Evolutionary conservation across 1,140 invertebrate genomes (phyloP), one percentile per base, ranked within the genome.

Genomic region (Pachyrhynchus sulphureomaculatus): DNA sequence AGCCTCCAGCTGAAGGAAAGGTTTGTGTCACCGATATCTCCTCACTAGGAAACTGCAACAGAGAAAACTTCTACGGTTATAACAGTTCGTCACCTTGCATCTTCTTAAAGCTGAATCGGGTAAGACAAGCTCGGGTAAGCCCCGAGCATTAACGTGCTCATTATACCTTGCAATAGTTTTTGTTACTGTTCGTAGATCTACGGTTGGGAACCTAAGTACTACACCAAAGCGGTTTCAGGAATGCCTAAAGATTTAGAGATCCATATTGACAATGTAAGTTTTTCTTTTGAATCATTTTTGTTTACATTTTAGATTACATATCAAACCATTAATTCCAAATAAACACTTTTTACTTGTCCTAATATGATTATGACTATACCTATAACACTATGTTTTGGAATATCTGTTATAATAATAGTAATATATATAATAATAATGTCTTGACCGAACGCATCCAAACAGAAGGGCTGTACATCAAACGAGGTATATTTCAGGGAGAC

Each of bases 81-180:
- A 77, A 79, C 15, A 76, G 84, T 9, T 32, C 63, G 29, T 83
- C 85, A 6, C 92, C 92, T 0, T 95, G 92, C 76, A 77, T 95
- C 64, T 88, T 93, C 71, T 81, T 95, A 47, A 95, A 95, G 77
- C 78, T 95, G n/a, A 95, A 95, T 72, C 88, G 83, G 79, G 88
- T 92, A 75, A 80, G 74, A 73, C 8, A 32, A n/a, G 18, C 17
- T 41, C 26, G 82, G 79, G 88, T 91, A 74, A 80, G 73, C 72
- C 17, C 15, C 9, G 36, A 23, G 8, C 36, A 55, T 33, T 52
- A 24, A 47, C 24, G 42, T 36, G 42, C 53, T 23, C 23, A 34
- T 56, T 48, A 42, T 53, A 53, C 32, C 48, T 51, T 60, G 47
- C 57, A 52, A 52, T 60, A 60, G 49, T 52, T 42, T 44, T 2